A percentile compares a stretch with the other conserved stretches of the same genome.
Conservation (phyloP, 2,888 invertebrate genomes). For the Nomada goodeniana region DNA sequence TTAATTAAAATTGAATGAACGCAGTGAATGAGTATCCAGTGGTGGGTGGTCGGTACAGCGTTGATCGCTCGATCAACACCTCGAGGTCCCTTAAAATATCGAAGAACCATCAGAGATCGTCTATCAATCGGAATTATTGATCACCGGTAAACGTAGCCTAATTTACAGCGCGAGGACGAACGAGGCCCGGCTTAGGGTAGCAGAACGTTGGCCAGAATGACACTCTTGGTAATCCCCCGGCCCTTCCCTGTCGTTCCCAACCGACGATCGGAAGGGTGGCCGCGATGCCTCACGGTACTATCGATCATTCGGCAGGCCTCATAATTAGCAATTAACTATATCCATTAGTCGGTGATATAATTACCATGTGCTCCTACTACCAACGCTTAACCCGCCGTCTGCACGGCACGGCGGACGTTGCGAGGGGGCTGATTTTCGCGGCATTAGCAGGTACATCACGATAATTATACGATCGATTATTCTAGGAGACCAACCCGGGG, state of each 20-base stretch:
- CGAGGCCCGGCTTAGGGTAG: conserved; percentile 55
- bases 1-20: not conserved
- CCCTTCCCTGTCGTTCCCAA: conserved; percentile 67
- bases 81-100: conserved; percentile 11
- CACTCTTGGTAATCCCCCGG: conserved; percentile 79
- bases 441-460: conserved; percentile 80
- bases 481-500: conserved; percentile 66
- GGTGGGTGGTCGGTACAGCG: no score
- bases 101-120: conserved; percentile 53
- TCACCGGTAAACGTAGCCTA: conserved; percentile 76
- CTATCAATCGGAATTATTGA: conserved; percentile 78
- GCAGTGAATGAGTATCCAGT: no score
- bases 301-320: conserved; percentile 84
- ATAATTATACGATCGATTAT: conserved; percentile 82
- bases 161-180: conserved; percentile 62
- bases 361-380: conserved; percentile 82
- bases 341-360: conserved; percentile 84
- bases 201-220: conserved; percentile 75
- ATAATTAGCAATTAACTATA: conserved; percentile 85
- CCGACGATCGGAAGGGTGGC: conserved; percentile 66
- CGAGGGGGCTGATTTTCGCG: conserved; percentile 76
- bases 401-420: conserved; percentile 71
- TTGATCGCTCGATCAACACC: not conserved
- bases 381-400: conserved; percentile 77
- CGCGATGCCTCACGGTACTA: conserved; percentile 80